Conservation (phyloP, 2,113 vertebrate genomes). For the Corythoichthys intestinalis region DNA sequence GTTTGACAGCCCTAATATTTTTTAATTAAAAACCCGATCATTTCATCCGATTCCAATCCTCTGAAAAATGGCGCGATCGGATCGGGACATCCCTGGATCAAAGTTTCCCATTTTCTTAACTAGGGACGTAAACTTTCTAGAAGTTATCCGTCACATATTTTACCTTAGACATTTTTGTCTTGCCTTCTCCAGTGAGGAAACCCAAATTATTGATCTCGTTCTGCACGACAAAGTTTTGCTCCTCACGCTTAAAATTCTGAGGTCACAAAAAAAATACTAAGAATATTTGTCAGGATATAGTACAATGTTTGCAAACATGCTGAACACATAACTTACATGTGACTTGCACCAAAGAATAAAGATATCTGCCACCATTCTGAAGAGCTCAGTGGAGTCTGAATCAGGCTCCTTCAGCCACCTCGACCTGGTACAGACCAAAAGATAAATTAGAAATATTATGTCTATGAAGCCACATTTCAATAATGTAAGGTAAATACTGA, state of each 20-base stretch:
- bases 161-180: constrained; percentile 97
- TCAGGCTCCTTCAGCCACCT: constrained; percentile 92
- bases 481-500: background rate
- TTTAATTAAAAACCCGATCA: no score
- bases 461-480: no score
- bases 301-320: background rate
- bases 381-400: constrained; percentile 87
- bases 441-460: background rate
- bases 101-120: no score
- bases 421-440: constrained; percentile 67
- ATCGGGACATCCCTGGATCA: no score
- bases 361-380: constrained; percentile 95
- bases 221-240: constrained; percentile 99
- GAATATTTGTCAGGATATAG: background rate
- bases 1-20: no score
- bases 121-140: no score
- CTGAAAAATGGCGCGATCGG: no score
- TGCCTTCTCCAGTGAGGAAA: constrained; percentile 91
- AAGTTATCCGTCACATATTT: background rate
- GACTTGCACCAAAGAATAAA: constrained; percentile 99
- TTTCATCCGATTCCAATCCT: no score
- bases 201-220: constrained; percentile 98
- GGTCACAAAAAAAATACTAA: background rate
- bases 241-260: constrained; percentile 98
- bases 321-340: constrained; percentile 74